Percentiles rank a stretch among this genome's conserved stretches.
Conservation (phyloP, 2,888 invertebrate species). For the Stomorhina lunata region DNA sequence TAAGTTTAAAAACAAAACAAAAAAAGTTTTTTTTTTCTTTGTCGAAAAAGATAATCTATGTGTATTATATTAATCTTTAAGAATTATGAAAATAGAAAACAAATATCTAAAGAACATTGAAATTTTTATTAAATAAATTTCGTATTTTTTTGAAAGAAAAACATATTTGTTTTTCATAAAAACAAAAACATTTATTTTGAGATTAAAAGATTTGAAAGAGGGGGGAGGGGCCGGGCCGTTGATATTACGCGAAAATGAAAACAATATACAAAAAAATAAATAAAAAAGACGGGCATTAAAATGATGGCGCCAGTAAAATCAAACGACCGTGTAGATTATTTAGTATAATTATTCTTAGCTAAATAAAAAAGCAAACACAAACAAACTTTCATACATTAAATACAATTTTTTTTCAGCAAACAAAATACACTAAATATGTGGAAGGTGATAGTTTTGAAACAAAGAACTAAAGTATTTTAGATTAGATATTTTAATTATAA, state of each 20-base stretch:
- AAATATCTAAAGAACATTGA: not conserved
- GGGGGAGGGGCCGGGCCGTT: not conserved
- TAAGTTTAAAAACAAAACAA: not conserved
- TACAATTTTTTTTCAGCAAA: conserved; percentile 23
- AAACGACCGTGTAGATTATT: conserved; percentile 60
- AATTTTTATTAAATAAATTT: not conserved
- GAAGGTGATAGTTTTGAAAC: conserved; percentile 5
- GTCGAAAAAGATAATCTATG: not conserved
- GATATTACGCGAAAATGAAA: not conserved
- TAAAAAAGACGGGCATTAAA: conserved; percentile 11
- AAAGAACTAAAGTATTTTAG: not conserved
- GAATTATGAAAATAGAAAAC: not conserved
- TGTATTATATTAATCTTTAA: not conserved
- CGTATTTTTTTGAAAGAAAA: not conserved
- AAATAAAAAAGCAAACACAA: conserved; percentile 13
- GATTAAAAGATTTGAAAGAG: conserved; percentile 40
- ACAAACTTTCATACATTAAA: conserved; percentile 30
- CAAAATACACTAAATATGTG: not conserved
- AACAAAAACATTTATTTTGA: conserved; percentile 40
- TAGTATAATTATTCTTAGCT: conserved; percentile 35
- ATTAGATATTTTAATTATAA: not conserved
- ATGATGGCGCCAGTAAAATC: conserved; percentile 64
- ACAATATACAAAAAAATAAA: not conserved
- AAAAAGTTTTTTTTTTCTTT: not conserved
- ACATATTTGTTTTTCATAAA: conserved; percentile 12